Conservation (phyloP, 2,113 vertebrate species). For the Dasyornis broadbenti region DNA sequence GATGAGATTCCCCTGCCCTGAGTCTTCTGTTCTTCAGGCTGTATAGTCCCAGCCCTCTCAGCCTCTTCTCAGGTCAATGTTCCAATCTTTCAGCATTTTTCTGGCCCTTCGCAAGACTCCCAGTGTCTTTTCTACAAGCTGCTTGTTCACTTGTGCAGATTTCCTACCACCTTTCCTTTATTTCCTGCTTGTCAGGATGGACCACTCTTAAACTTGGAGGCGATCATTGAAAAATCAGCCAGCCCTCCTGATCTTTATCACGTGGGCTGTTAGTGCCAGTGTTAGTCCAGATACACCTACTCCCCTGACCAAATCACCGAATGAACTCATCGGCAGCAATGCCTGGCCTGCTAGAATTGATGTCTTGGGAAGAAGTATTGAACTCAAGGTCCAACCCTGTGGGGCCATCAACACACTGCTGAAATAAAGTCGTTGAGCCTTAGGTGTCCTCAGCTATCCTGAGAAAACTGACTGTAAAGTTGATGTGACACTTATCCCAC, state of each 20-base stretch:
- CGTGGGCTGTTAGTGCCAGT: not conserved
- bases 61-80: not conserved
- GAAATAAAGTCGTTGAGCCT: not conserved
- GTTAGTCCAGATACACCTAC: not conserved
- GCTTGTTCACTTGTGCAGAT: not conserved
- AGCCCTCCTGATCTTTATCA: not conserved
- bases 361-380: not conserved
- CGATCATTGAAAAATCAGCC: not conserved
- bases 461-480: not conserved
- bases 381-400: not conserved
- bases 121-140: not conserved
- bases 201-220: not conserved
- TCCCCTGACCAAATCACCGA: not conserved
- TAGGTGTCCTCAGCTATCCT: not conserved
- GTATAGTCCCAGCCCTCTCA: not conserved
- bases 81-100: not conserved
- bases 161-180: not conserved
- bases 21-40: not conserved
- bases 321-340: not conserved
- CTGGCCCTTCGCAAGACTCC: not conserved
- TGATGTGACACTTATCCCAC: not conserved
- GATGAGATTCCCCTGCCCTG: not conserved
- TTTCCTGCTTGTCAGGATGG: not conserved
- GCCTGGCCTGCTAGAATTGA: not conserved
- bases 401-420: not conserved